Percentiles rank a stretch among this genome's conserved stretches.
phyloP scores from a whole-genome alignment of 53 echinoderm and acorn worm genomes.

The Paracentrotus lividus region DNA sequence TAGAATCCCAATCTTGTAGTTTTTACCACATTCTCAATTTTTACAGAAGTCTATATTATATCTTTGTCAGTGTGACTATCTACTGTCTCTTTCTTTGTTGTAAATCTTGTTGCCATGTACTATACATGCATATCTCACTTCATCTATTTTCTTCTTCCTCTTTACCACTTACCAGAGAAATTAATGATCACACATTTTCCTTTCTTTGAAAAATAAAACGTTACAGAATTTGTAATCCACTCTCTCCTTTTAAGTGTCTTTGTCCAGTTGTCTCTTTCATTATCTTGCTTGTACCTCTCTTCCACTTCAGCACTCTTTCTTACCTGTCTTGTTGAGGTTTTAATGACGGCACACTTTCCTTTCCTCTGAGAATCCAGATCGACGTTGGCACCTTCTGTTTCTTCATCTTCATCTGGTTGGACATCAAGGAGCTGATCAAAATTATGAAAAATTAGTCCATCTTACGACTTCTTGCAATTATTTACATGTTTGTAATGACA shows the following conservation, averaged over 20 bases:
- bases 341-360: conserved; percentile 99
- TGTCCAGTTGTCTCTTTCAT: neutral
- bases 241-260: neutral
- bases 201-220: no score
- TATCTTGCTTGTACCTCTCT: neutral
- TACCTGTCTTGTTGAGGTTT: conserved; percentile 99
- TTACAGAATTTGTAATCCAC: no score
- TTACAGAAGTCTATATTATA: neutral
- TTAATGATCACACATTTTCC: no score
- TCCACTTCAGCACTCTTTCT: neutral
- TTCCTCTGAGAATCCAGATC: conserved; percentile 98
- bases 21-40: neutral
- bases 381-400: conserved; percentile 97
- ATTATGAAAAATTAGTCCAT: neutral
- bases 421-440: conserved; percentile 96
- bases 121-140: neutral
- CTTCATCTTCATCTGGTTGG: conserved; percentile 93
- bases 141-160: neutral
- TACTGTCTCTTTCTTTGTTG: neutral
- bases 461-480: no score
- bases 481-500: no score
- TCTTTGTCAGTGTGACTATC: neutral
- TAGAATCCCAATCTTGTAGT: no score
- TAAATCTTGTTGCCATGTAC: neutral
- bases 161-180: no score